Evolutionary conservation across 2,113 vertebrate species (phyloP).

Genomic region (Misgurnus anguillicaudatus): DNA sequence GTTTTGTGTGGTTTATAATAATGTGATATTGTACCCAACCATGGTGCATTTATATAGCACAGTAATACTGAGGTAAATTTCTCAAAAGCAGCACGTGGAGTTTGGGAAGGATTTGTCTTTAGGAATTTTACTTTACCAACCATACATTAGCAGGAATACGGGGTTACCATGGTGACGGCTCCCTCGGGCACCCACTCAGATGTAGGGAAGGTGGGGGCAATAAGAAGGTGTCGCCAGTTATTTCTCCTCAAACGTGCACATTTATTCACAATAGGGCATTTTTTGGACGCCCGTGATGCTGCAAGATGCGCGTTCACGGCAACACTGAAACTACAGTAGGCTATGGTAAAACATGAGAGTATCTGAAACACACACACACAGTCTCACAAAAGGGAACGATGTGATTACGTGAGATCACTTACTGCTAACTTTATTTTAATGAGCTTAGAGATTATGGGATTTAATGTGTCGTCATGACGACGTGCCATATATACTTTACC

Average conservation of each 20-base stretch:
- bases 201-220: constrained; percentile 37
- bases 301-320: too few relatives aligned
- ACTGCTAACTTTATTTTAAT: constrained; percentile 22
- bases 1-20: too few relatives aligned
- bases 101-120: constrained; percentile 7
- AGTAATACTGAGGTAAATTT: too few relatives aligned
- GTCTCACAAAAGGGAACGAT: not conserved
- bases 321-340: not conserved
- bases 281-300: constrained; percentile 8
- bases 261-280: constrained; percentile 45
- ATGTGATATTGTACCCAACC: too few relatives aligned
- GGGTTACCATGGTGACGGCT: constrained; percentile 61
- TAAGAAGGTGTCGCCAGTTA: constrained; percentile 54
- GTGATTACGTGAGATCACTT: not conserved
- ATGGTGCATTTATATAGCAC: too few relatives aligned
- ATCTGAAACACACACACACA: too few relatives aligned
- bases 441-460: constrained; percentile 45
- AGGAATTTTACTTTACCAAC: constrained; percentile 54
- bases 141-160: constrained; percentile 51
- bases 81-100: too few relatives aligned
- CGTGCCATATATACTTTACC: not conserved
- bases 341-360: not conserved
- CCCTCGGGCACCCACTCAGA: constrained; percentile 38
- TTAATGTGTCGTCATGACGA: constrained; percentile 34
- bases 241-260: constrained; percentile 43